Base-by-base conservation (phyloP, 2,113 vertebrate species). In the Caretta caretta region DNA sequence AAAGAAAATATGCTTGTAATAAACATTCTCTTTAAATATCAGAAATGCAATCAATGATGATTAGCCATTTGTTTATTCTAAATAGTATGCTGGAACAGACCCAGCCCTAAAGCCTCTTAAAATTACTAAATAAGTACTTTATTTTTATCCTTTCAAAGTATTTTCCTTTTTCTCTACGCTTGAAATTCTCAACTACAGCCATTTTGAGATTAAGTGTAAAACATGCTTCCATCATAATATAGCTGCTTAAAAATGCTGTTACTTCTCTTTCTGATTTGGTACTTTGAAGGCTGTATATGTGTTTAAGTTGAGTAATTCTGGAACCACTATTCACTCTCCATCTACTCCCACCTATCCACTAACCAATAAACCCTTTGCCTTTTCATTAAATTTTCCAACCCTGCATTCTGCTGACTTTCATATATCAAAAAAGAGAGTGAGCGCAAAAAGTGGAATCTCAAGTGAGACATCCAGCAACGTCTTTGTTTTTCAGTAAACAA, bases 401-500 rank as follows among this genome's bases (percentile, higher is more conserved):
- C 87, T 88, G 42, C 29, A 82, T 94, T 92, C 53, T 84, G 10
- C 76, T 90, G 82, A 84, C 48, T 90, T 79, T 83, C 59, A 88
- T 78, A 53, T 31, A n/a, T 8, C 8, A 13, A n/a, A n/a, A 85
- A 72, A 87, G 92, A 94, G 78, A 24, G 10, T 3, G 24, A 5
- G 25, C 10, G 10, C 10, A 11, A 25, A 57, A 57, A 25, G 24
- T 57, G 50, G 2, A 92, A 38, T 83, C 57, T 88, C 50, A 87
- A 42, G 65, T 80, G 56, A 94, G 80, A 86, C 5, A 1, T 95
- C 91, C 11, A 24, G 51, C 84, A 89, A 4, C 90, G 17, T 7
- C 87, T 84, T 88, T 84, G 93, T 86, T 88, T 92, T 53, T 51
- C 92, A 92, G 80, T 93, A 93, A 88, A 86, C 42, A 89, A n/a